Base-by-base conservation (phyloP, 64 coral and sea anemone species). In the Stichodactyla mertensii region DNA sequence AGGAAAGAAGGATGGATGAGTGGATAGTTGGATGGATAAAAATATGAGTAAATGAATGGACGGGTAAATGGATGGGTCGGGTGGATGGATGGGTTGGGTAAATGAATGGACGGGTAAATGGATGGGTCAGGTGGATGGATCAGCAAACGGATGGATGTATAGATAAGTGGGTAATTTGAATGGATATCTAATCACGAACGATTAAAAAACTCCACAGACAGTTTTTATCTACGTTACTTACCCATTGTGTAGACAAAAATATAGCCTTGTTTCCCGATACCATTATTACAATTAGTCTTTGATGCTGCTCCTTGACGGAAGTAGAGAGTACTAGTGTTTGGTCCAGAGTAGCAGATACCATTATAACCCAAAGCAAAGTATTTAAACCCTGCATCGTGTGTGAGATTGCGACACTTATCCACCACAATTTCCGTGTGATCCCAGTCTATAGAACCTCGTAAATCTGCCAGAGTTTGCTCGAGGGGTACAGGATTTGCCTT, bases 331-430 rank as follows among this genome's bases (percentile, higher is more conserved):
- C 20, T 81, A 3, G 78, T 81, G 52, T 81, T 81, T 81, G 78
- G 78, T 22, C 78, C 78, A 81, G 78, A 81, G 52, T 87, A 71
- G 56, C 89, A 91, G 10, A 91, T 60, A 2, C 89, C 89, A 71
- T 83, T 83, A 6, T 69, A 16, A 4, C 85, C 89, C 55, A 91
- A 2, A 14, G 89, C 89, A 52, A 91, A 91, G 54, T 86, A 85
- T 57, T 61, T 87, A 57, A 79, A 91, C 51, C 61, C 57, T 12
- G 59, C 77, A 2, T 16, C 58, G 16, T 91, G 52, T 18, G 77
- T 51, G 20, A 91, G 62, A 14, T 26, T 62, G 19, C 56, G 71
- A 54, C 89, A 91, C 51, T 81, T 79, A n/a, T 87, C 54, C 6
- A 87, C 89, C 53, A 79, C 55, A 28, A 26, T 77, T 31, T 66